These are phyloP conservation scores for Colletes latitarsis DNA, from an alignment of 1,140 invertebrate genomes.

Conservation along the genomic window DNA sequence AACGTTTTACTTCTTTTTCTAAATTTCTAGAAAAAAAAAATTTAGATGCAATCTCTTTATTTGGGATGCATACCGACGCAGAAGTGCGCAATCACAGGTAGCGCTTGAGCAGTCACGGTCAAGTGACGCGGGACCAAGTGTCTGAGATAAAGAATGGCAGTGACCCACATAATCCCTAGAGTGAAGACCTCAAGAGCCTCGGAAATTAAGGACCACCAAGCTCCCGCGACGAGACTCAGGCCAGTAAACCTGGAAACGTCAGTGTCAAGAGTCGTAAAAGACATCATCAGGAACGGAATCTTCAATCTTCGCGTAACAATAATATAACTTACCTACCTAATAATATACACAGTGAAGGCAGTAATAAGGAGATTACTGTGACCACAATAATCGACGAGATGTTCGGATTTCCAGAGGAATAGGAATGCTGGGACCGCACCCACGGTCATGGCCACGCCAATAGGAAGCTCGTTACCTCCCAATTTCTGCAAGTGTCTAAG, in stretches of 20 bases:
- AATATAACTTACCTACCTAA: conserved; percentile 82
- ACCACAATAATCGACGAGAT: conserved; percentile 91
- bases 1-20: no score
- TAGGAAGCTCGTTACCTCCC: conserved; percentile 82
- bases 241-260: conserved; percentile 78
- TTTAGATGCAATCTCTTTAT: background rate
- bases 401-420: conserved; percentile 89
- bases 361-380: conserved; percentile 92
- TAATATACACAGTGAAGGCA: conserved; percentile 89
- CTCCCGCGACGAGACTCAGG: conserved; percentile 84
- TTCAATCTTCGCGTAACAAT: background rate
- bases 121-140: conserved; percentile 90
- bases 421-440: conserved; percentile 86
- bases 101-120: conserved; percentile 90
- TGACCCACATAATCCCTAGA: conserved; percentile 91
- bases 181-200: conserved; percentile 91
- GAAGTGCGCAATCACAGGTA: conserved; percentile 91
- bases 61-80: conserved; percentile 84
- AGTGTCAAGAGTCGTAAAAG: background rate
- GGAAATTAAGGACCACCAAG: conserved; percentile 86
- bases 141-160: conserved; percentile 90
- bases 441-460: conserved; percentile 86
- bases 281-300: no score
- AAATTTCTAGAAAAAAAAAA: no score
- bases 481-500: conserved; percentile 84